phyloP scores from a whole-genome alignment of 2,797 vertebrate genomes.

The Craterocephalus amniculus region DNA sequence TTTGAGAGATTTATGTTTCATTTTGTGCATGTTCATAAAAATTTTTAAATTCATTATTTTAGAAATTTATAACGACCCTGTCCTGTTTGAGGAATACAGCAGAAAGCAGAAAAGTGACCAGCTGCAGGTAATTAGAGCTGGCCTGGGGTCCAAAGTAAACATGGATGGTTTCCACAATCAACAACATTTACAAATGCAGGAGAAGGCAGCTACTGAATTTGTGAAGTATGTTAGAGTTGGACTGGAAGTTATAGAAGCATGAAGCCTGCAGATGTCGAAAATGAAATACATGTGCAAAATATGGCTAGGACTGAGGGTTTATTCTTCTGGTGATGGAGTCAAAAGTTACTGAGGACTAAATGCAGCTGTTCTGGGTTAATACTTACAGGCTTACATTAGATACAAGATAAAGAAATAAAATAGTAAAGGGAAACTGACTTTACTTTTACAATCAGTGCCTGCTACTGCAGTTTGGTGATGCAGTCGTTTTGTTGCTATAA shows the following conservation, averaged over 20 bases:
- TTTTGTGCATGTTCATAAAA: constrained; percentile 79
- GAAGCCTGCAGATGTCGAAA: constrained; percentile 92
- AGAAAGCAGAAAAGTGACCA: constrained; percentile 89
- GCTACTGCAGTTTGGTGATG: constrained; percentile 58
- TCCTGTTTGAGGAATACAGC: constrained; percentile 86
- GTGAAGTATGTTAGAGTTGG: constrained; percentile 93
- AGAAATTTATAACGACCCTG: constrained; percentile 87
- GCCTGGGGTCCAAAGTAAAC: constrained; percentile 96
- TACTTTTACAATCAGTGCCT: constrained; percentile 36
- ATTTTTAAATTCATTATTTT: constrained; percentile 89
- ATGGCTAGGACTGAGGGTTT: constrained; percentile 77
- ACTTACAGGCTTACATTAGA: constrained; percentile 75
- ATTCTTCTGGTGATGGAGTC: constrained; percentile 79
- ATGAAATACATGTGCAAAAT: constrained; percentile 89
- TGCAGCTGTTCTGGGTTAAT: constrained; percentile 82
- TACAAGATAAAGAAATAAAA: constrained; percentile 53
- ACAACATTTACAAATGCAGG: constrained; percentile 97
- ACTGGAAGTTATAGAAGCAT: constrained; percentile 89
- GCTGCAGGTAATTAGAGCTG: constrained; percentile 94
- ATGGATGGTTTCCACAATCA: constrained; percentile 97
- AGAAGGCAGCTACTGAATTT: constrained; percentile 99
- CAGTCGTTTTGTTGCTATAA: no score
- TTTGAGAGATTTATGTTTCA: constrained; percentile 85
- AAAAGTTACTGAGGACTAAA: constrained; percentile 61
- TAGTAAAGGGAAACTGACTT: constrained; percentile 51